These are phyloP conservation scores for Thereva nobilitata DNA, from an alignment of 2,888 invertebrate species.

Conservation along the genomic window DNA sequence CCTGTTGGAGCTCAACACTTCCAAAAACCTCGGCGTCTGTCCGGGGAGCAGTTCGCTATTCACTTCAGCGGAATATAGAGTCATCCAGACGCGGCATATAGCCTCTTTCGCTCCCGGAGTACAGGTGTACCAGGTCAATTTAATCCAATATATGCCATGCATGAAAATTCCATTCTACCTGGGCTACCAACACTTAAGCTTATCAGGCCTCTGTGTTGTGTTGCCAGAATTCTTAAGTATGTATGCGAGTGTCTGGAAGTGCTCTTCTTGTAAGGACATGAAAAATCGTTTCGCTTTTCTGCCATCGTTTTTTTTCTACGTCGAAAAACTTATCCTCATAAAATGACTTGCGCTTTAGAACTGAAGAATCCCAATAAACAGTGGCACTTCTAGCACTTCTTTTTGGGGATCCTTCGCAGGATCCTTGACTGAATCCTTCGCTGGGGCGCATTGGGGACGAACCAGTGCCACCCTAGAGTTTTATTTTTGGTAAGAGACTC, in stretches of 20 bases:
- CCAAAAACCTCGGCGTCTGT: constrained; percentile 5
- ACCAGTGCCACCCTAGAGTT: constrained; percentile 23
- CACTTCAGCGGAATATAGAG: constrained; percentile 29
- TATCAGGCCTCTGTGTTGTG: constrained; percentile 5
- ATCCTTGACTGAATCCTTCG: too few relatives aligned
- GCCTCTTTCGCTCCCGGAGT: constrained; percentile 29
- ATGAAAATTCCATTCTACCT: constrained; percentile 34
- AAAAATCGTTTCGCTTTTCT: too few relatives aligned
- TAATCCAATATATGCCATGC: constrained; percentile 35
- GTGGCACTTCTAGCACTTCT: constrained; percentile 32
- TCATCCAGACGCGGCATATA: constrained; percentile 31
- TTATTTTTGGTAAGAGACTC: constrained; percentile 21
- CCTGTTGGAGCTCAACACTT: constrained; percentile 1
- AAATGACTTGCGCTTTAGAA: constrained; percentile 33
- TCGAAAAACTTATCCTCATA: constrained; percentile 28
- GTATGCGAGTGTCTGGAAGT: neutral
- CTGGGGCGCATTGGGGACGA: neutral
- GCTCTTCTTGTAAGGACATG: constrained; percentile 5
- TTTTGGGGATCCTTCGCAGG: too few relatives aligned
- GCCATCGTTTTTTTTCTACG: neutral
- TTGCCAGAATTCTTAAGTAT: neutral
- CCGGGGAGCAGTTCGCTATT: constrained; percentile 16
- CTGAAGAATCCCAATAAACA: constrained; percentile 34
- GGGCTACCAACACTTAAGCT: constrained; percentile 25
- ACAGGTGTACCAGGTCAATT: constrained; percentile 34